Conservation (phyloP, 2,888 invertebrate genomes). For the Cataglyphis cursor region DNA sequence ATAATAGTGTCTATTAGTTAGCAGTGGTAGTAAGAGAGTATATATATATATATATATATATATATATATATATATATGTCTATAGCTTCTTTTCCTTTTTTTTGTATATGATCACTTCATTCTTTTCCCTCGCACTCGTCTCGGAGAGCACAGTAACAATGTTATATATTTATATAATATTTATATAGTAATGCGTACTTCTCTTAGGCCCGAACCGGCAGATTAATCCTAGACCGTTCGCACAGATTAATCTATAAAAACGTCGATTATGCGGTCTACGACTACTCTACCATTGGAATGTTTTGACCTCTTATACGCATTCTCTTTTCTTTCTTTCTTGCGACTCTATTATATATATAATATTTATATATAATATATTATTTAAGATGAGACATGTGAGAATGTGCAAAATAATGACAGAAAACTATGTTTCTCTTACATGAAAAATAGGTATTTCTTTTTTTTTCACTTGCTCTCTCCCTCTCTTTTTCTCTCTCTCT, state of each 20-base stretch:
- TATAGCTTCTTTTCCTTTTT: conserved; percentile 54
- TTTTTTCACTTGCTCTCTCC: conserved; percentile 44
- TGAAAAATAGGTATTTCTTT: conserved; percentile 69
- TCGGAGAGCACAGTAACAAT: conserved; percentile 51
- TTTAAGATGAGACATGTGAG: conserved; percentile 69
- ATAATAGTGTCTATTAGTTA: conserved; percentile 68
- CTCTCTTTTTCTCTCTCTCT: conserved; percentile 67
- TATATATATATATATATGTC: no score
- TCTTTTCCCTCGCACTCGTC: conserved; percentile 36
- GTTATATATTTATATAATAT: conserved; percentile 42
- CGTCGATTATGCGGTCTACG: conserved; percentile 74
- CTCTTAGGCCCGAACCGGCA: conserved; percentile 73
- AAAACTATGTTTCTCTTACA: conserved; percentile 78
- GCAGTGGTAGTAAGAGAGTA: conserved; percentile 71
- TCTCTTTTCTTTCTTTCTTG: conserved; percentile 37
- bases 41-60: no score
- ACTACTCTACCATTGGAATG: conserved; percentile 74
- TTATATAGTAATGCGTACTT: conserved; percentile 66
- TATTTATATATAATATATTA: conserved; percentile 60
- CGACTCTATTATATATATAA: conserved; percentile 52
- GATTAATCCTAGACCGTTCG: conserved; percentile 76
- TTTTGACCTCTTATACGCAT: conserved; percentile 60
- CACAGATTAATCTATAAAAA: conserved; percentile 76
- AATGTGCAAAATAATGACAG: conserved; percentile 82
- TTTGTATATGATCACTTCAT: conserved; percentile 50